Base-by-base conservation (phyloP, 2,113 vertebrate species). In the Lagopus leucura region DNA sequence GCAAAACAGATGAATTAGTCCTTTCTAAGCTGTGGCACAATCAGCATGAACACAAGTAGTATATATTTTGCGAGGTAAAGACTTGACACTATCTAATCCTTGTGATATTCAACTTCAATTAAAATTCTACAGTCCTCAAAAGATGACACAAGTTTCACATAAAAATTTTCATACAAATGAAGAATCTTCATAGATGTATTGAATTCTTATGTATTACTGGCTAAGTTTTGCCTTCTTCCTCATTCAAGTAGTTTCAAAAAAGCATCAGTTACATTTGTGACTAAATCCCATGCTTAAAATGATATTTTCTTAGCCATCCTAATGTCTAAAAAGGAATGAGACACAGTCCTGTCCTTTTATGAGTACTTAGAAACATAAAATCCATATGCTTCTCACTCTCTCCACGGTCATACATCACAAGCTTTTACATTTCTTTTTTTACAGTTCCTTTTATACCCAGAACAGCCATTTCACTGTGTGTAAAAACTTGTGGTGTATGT, bases 401-500 rank as follows among this genome's bases (percentile, higher is more conserved):
- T 88, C 80, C 77, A 11, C 66, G 81, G 63, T 90, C 86, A 87
- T 82, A 95, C 83, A 86, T 86, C 82, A 86, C 82, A 94, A 88
- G 65, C 2, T 79, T 96, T 96, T 95, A 93, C 40, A 70, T 30
- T 87, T 85, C 32, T 71, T 32, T 82, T 96, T 96, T 96, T 94
- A 95, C 50, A 54, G 67, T 82, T 80, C 55, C 15, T 92, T 95
- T 95, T 94, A 94, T 78, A 89, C 67, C 43, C 74, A 86, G 91
- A 88, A 54, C 66, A 91, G 74, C 45, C 24, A 89, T 88, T 95
- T 90, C 71, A 55, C 67, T 72, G 50, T 71, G 63, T 92, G 27
- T 96, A 95, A 95, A 96, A 95, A 1, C 92, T 96, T 93, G 92
- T 95, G 93, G 70, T 65, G 73, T 92, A 82, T 93, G 85, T 86